Base-by-base conservation (phyloP, 2,888 invertebrate species). In the Sthenelais limicola region DNA sequence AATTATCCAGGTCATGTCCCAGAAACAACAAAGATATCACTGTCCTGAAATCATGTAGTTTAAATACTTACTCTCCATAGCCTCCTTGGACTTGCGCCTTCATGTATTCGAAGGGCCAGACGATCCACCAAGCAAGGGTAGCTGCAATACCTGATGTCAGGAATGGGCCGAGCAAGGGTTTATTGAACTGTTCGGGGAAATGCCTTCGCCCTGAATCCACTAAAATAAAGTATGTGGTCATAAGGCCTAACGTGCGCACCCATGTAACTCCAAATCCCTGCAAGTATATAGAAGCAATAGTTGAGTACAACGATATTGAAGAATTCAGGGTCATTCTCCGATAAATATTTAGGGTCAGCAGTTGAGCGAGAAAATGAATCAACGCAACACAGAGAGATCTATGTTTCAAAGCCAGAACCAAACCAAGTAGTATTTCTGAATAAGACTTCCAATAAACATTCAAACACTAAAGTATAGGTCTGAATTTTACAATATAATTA, bases 91-190 rank as follows among this genome's bases (percentile, higher is more conserved):
- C 82, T 73, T 86, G 85, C 32, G 85, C 84, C 73, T 86, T 86
- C 84, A 86, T 85, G 76, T 84, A 85, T 74, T 86, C 86, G 21
- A 86, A 77, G 0, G 86, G 86, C 86, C 86, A 86, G 0, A 86
- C 84, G 32, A 86, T 76, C 85, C 85, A 85, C 86, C 86, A 86
- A 38, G 83, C 83, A 35, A 85, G 67, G 0, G 86, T 86, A 7
- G 86, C 86, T 18, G 86, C 83, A 21, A 84, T 75, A 0, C 86
- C 83, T 21, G 84, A 83, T 4, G 84, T 83, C 32, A 86, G 75
- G 72, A 86, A 85, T 43, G 86, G 86, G 21, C 86, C 86, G 5
- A 85, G 73, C 51, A 86, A 73, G 0, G 85, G 83, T 24, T 76
- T 75, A 66, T 79, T 80, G 74, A 86, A 86, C 7, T 81, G 79